Base-by-base conservation (phyloP, 2,888 invertebrate species). In the Drosophila birchii region DNA sequence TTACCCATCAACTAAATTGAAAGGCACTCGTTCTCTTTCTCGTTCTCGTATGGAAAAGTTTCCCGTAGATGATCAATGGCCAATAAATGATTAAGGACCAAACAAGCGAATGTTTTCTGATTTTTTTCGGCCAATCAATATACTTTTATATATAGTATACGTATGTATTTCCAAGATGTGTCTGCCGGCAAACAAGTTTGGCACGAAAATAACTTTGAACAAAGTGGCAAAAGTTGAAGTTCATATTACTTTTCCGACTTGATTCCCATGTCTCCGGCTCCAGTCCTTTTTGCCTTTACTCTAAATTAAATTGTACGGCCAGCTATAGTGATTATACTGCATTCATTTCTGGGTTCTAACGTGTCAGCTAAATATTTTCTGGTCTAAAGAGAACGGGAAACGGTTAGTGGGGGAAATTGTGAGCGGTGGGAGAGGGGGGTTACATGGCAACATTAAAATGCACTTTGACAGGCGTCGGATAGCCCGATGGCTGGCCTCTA, bases 381-480 rank as follows among this genome's bases (percentile, higher is more conserved):
- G 47, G 20, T 2, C 8, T 32, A 18, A 12, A 20, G 14, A 44
- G 18, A 16, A 9, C 16, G 45, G 49, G 32, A 11, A 11, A 18
- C 6, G n/a, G n/a, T 9, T 44, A 5, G n/a, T 0, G 29, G 45
- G 47, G 47, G 4, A 32, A 7, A 7, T 3, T 8, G 18, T 7
- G 32, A 14, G 8, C 12, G 6, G 49, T 18, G 32, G 20, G 9
- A n/a, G n/a, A n/a, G n/a, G n/a, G n/a, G n/a, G n/a, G n/a, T n/a
- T n/a, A 20, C 20, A 14, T 20, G 51, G 55, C n/a, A 70, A 75
- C 76, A 75, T 45, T 70, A 70, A 75, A 75, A 56, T 75, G 76
- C 76, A 75, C 75, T 75, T 60, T 70, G 75, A 67, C 74, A 67
- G 61, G 43, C 75, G 34, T 49, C 61, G 49, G 45, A 34, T 64